These are phyloP conservation scores for Triplophysa siluroides DNA, from an alignment of 2,113 vertebrate species.

Conservation along the genomic window DNA sequence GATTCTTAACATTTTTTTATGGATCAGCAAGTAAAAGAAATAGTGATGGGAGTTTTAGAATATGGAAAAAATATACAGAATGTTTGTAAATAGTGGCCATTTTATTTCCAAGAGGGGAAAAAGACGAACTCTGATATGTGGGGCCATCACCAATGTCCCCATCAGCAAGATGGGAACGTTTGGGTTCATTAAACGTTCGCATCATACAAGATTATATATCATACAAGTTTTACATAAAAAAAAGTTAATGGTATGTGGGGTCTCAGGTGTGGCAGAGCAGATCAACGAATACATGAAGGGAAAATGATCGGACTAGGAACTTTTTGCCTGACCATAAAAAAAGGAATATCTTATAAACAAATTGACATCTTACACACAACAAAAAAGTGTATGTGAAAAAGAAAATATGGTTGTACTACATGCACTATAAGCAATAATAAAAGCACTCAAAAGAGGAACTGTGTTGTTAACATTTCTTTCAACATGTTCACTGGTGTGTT, in stretches of 20 bases:
- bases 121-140: conserved; percentile 8
- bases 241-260: not conserved
- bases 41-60: no score
- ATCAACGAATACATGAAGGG: not conserved
- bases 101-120: conserved; percentile 57
- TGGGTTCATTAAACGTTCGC: conserved; percentile 6
- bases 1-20: no score
- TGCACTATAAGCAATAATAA: not conserved
- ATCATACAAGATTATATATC: not conserved
- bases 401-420: not conserved
- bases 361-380: not conserved
- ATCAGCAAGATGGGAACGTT: not conserved
- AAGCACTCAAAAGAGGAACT: not conserved
- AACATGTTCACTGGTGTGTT: not conserved
- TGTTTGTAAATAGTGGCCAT: conserved; percentile 62
- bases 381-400: not conserved
- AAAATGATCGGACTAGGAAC: not conserved
- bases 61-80: no score
- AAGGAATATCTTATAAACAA: not conserved
- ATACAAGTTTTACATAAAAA: conserved; percentile 22
- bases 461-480: not conserved
- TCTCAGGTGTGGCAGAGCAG: conserved; percentile 1
- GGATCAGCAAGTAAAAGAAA: no score
- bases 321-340: not conserved
- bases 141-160: not conserved